phyloP scores from a whole-genome alignment of 1,140 invertebrate genomes.

The Prorops nasuta region DNA sequence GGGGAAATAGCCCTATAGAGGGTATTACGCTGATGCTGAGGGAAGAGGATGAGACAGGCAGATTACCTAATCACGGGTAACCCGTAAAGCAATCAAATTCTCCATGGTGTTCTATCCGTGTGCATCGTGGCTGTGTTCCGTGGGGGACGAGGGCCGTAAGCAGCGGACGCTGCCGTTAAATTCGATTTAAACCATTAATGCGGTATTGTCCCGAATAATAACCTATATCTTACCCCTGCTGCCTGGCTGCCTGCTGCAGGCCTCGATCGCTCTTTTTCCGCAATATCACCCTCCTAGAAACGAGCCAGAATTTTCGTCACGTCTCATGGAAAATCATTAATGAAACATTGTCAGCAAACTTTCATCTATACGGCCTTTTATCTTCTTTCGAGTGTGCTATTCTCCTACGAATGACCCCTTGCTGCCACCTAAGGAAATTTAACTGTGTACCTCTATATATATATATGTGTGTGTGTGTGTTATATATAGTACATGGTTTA shows the following conservation, averaged over 20 bases:
- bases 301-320: too few species aligned
- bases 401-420: too few species aligned
- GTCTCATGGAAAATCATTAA: too few species aligned
- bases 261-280: neutral
- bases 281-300: neutral
- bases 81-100: constrained; percentile 49
- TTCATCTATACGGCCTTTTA: too few species aligned
- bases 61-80: constrained; percentile 48
- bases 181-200: constrained; percentile 50
- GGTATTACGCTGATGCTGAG: neutral
- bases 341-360: too few species aligned
- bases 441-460: too few species aligned
- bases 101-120: constrained; percentile 20
- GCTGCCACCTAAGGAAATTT: too few species aligned
- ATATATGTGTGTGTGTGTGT: too few species aligned
- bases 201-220: constrained; percentile 46
- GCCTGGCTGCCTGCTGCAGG: too few species aligned
- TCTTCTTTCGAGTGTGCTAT: too few species aligned
- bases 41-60: constrained; percentile 30
- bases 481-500: too few species aligned
- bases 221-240: too few species aligned
- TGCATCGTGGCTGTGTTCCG: neutral
- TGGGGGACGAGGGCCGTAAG: constrained; percentile 3
- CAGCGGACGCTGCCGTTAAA: constrained; percentile 31
- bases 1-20: constrained; percentile 11